Evolutionary conservation across 2,113 vertebrate genomes (phyloP).

Genomic region (Lampris megalopsis): DNA sequence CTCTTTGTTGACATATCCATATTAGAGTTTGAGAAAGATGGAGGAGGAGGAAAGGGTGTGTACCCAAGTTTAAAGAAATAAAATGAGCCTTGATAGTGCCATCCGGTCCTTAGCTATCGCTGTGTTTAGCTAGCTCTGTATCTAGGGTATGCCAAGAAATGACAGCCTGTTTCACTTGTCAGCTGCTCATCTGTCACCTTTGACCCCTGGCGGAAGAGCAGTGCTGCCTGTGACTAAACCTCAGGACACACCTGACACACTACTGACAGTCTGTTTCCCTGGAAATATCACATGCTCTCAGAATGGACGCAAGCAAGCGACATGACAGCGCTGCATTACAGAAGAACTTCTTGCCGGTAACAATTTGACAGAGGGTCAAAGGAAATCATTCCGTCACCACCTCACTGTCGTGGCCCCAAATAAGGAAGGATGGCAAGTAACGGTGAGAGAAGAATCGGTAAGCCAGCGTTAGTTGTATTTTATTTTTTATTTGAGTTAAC

Average conservation of each 20-base stretch:
- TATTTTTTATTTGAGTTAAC: neutral
- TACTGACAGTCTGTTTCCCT: neutral
- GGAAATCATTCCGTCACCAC: neutral
- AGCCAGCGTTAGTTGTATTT: neutral
- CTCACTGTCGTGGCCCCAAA: neutral
- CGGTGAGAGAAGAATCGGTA: neutral
- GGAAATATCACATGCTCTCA: neutral
- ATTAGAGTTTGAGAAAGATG: slow-evolving; percentile 38
- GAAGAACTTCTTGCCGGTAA: slow-evolving; percentile 1
- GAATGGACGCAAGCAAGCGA: neutral
- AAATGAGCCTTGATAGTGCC: slow-evolving; percentile 42
- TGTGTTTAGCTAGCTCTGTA: slow-evolving; percentile 45
- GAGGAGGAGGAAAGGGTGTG: slow-evolving; percentile 1
- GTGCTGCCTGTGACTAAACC: neutral
- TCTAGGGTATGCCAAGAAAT: slow-evolving; percentile 36
- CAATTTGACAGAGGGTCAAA: slow-evolving; percentile 17
- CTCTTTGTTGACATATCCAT: slow-evolving; percentile 35
- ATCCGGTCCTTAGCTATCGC: slow-evolving; percentile 26
- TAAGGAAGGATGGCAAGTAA: neutral
- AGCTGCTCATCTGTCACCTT: slow-evolving; percentile 53
- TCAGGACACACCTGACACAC: slow-evolving; percentile 9
- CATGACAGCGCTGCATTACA: neutral
- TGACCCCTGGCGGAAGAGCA: slow-evolving; percentile 45
- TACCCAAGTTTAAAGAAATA: slow-evolving; percentile 48
- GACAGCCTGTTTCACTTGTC: slow-evolving; percentile 47